Conservation (phyloP, 2,113 vertebrate species). For the Callionymus lyra region DNA sequence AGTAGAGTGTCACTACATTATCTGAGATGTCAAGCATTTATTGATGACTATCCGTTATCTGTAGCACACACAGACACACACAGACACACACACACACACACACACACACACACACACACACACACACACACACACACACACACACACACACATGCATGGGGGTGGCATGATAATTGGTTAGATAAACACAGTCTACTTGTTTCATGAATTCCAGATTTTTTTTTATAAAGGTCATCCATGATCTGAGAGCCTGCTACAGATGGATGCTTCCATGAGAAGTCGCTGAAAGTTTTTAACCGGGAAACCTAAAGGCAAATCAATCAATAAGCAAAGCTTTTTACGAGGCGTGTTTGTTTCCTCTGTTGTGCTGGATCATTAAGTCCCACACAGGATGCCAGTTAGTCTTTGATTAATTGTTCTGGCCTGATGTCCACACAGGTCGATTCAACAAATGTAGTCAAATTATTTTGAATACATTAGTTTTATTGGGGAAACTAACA, state of each 20-base stretch:
- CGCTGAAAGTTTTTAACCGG: constrained; percentile 34
- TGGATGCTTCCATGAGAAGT: constrained; percentile 25
- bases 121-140: constrained; percentile 10
- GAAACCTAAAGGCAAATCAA: constrained; percentile 69
- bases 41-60: constrained; percentile 42
- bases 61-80: neutral
- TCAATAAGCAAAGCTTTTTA: constrained; percentile 80
- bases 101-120: constrained; percentile 7
- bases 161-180: constrained; percentile 36
- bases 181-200: constrained; percentile 39
- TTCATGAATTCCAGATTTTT: constrained; percentile 55
- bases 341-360: constrained; percentile 69
- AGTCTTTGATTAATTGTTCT: constrained; percentile 2
- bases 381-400: constrained; percentile 9
- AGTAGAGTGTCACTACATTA: constrained; percentile 74
- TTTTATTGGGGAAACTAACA: too few relatives aligned
- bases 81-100: neutral
- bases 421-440: too few relatives aligned
- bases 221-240: constrained; percentile 24
- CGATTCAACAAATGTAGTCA: too few relatives aligned
- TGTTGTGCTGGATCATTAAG: constrained; percentile 37
- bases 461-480: too few relatives aligned
- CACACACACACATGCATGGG: constrained; percentile 1
- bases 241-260: constrained; percentile 5
- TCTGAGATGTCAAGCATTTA: constrained; percentile 69